Conservation (phyloP, 2,888 invertebrate genomes). For the Dendrolimus pini region DNA sequence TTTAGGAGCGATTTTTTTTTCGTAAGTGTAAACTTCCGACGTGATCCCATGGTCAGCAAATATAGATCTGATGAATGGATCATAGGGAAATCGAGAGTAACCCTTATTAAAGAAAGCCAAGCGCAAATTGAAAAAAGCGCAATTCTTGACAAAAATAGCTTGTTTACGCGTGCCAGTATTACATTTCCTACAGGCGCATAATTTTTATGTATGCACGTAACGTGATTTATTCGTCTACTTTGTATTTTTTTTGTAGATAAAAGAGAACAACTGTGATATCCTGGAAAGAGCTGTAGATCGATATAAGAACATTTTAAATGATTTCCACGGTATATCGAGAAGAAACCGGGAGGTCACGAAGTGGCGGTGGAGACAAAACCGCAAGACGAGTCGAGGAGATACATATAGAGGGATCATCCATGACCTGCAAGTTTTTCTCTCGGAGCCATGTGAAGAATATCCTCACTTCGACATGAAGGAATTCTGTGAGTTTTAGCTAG, state of each 20-base stretch:
- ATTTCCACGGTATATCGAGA: conserved; percentile 10
- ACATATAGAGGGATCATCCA: conserved; percentile 1
- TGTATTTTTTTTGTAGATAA: neutral
- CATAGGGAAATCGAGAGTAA: no score
- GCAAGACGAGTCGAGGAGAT: neutral
- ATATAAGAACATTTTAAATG: conserved; percentile 12
- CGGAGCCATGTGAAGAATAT: conserved; percentile 76
- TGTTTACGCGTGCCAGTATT: no score
- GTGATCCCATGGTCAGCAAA: no score
- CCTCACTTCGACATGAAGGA: conserved; percentile 85
- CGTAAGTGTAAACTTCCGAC: no score
- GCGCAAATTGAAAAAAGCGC: no score
- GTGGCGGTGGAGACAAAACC: neutral
- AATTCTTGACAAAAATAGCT: no score
- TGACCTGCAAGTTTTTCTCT: conserved; percentile 72
- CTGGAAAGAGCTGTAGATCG: conserved; percentile 25
- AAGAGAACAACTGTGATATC: conserved; percentile 71
- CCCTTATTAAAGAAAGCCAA: no score
- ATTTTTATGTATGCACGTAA: no score
- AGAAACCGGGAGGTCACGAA: neutral
- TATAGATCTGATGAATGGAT: no score
- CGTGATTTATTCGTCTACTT: neutral
- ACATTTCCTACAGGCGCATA: no score
- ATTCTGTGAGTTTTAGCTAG: conserved; percentile 75
- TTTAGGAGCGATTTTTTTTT: no score